Base-by-base conservation (phyloP, 2,113 vertebrate species). In the Cryptomyrus ogoouensis region DNA sequence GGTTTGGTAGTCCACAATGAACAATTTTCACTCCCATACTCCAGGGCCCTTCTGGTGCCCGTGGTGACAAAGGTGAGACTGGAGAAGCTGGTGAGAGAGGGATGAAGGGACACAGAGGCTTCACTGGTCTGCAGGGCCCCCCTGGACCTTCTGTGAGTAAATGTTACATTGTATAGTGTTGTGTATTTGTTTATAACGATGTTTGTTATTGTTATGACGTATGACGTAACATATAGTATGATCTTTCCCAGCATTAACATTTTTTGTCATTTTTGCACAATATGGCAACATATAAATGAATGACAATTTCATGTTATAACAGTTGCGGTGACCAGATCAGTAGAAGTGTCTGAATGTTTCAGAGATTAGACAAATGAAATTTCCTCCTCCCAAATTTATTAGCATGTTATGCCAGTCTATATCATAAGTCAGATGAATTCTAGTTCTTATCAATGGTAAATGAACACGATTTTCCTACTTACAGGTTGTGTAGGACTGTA, bases 91-190 rank as follows among this genome's bases (percentile, higher is more conserved):
- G 98, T 89, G 97, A 98, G 93, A 98, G 98, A 97, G 98, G 98
- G 96, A 97, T 99, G 94, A 99, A 99, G 96, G 98, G 98, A 95
- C 98, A 99, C 96, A 96, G 98, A 96, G 98, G 98, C 92, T 99
- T 99, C 96, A 97, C 98, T 0, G 98, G 98, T 94, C 97, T 98
- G 93, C 98, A 98, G 94, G 98, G 98, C 94, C 96, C 97, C 49
- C 96, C 98, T 8, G 98, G 98, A 90, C 95, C 97, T 91, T 21
- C 97, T 47, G 98, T 99, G 93, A 95, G 98, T 96, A 91, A 80
- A 39, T 24, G n/a, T 46, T n/a, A 46, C 31, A 83, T 5, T 15
- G 27, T 39, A 77, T 77, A 17, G 15, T 19, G 15, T 19, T 17
- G 35, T 77, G 70, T 35, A 35, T 77, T 35, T 74, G 3, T 77